Percentiles rank a stretch among this genome's conserved stretches.
Evolutionary conservation across 2,797 vertebrate species (phyloP).

Genomic region (Morus bassanus): DNA sequence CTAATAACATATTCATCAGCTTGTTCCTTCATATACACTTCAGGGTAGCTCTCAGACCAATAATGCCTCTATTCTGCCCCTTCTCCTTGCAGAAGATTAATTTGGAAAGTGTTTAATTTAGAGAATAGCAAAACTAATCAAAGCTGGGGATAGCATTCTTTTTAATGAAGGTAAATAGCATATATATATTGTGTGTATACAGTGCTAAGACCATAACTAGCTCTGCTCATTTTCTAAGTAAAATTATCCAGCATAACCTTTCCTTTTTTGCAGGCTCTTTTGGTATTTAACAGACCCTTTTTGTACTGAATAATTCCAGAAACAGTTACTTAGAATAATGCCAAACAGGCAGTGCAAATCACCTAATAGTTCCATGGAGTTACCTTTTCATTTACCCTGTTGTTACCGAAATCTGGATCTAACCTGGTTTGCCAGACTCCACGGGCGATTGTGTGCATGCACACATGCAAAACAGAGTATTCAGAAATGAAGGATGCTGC

Average conservation of each 20-base stretch:
- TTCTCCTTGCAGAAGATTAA: neutral
- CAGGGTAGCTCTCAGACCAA: slow-evolving; percentile 4
- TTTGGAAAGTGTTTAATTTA: neutral
- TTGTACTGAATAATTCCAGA: neutral
- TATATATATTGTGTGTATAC: neutral
- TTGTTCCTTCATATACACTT: slow-evolving; percentile 21
- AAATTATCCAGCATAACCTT: neutral
- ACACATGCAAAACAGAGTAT: neutral
- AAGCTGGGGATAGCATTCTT: neutral
- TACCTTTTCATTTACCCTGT: neutral
- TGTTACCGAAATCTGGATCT: neutral
- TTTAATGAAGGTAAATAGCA: neutral
- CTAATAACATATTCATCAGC: slow-evolving; percentile 42
- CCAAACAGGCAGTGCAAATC: neutral
- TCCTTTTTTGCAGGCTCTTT: neutral
- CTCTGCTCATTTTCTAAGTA: neutral
- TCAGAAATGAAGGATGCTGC: neutral
- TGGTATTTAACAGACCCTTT: neutral
- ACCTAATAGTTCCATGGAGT: neutral
- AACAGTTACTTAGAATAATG: neutral
- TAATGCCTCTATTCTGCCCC: neutral
- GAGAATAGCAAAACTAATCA: neutral
- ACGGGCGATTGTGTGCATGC: fast-evolving
- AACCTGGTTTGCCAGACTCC: neutral
- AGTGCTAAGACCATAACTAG: neutral